These are phyloP conservation scores for silkworm (Bombyx mori) DNA, from an alignment of 1,140 invertebrate species.

Conservation along the genomic window DNA sequence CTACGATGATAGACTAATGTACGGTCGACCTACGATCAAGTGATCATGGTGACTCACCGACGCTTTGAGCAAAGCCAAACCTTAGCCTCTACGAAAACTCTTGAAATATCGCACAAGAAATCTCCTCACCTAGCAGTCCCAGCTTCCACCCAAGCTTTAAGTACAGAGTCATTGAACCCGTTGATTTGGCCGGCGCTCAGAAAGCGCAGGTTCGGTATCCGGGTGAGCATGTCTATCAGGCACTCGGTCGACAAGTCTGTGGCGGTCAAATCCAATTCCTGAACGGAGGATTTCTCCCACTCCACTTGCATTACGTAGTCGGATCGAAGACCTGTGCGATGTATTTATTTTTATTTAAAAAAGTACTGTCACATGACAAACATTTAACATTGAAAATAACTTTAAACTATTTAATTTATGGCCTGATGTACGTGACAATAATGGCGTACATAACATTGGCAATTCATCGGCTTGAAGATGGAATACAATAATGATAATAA, in stretches of 20 bases:
- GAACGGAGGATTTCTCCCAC: slow-evolving; percentile 96
- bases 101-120: background rate
- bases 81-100: too few relatives aligned
- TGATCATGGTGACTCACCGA: too few relatives aligned
- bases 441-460: too few relatives aligned
- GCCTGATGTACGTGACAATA: too few relatives aligned
- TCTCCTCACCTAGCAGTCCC: slow-evolving; percentile 79
- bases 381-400: too few relatives aligned
- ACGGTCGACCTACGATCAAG: too few relatives aligned
- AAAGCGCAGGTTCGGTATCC: slow-evolving; percentile 90
- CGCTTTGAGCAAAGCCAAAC: too few relatives aligned
- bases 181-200: slow-evolving; percentile 96
- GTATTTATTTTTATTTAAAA: too few relatives aligned
- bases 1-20: too few relatives aligned
- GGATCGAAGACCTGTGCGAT: slow-evolving; percentile 81
- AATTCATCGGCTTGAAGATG: too few relatives aligned
- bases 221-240: slow-evolving; percentile 91
- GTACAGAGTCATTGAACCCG: slow-evolving; percentile 94
- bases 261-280: slow-evolving; percentile 96
- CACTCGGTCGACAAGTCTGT: slow-evolving; percentile 96
- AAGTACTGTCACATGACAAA: background rate
- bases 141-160: slow-evolving; percentile 90
- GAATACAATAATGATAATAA: too few relatives aligned
- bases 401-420: too few relatives aligned
- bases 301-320: slow-evolving; percentile 95